These are phyloP conservation scores for Hylaeus anthracinus DNA, from an alignment of 1,140 invertebrate genomes.

Conservation along the genomic window DNA sequence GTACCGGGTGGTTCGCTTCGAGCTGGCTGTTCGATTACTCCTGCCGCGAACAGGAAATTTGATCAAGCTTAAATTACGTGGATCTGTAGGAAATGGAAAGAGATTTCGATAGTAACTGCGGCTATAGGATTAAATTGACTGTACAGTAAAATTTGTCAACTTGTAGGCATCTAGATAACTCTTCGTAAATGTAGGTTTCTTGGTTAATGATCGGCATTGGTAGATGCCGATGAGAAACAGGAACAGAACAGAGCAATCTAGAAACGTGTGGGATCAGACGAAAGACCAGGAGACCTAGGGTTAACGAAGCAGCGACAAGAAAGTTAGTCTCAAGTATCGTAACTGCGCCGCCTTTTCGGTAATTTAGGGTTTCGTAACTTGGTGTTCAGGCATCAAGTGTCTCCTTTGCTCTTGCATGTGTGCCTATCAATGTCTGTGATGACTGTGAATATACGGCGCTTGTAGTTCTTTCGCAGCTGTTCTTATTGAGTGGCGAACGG, in stretches of 20 bases:
- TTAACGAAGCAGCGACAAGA: constrained; percentile 24
- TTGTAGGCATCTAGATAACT: no score
- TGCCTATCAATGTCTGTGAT: background rate
- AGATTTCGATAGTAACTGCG: no score
- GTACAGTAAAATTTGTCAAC: no score
- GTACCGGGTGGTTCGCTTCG: constrained; percentile 54
- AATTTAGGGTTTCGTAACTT: constrained; percentile 26
- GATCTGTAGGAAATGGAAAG: no score
- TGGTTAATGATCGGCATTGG: background rate
- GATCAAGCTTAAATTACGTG: no score
- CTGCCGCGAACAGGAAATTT: no score
- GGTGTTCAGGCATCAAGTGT: constrained; percentile 7
- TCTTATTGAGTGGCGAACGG: background rate
- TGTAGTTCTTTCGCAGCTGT: background rate
- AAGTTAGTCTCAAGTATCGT: constrained; percentile 19
- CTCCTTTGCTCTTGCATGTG: constrained; percentile 1
- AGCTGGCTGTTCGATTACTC: background rate
- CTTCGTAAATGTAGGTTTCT: no score
- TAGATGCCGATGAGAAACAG: background rate
- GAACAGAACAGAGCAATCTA: background rate
- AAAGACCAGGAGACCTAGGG: background rate
- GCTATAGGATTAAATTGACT: no score
- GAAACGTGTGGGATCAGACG: constrained; percentile 20
- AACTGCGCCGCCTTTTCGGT: constrained; percentile 19
- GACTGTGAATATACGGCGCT: no score